phyloP scores from a whole-genome alignment of 2,888 invertebrate species.

The Melikaiella ostensackeni region DNA sequence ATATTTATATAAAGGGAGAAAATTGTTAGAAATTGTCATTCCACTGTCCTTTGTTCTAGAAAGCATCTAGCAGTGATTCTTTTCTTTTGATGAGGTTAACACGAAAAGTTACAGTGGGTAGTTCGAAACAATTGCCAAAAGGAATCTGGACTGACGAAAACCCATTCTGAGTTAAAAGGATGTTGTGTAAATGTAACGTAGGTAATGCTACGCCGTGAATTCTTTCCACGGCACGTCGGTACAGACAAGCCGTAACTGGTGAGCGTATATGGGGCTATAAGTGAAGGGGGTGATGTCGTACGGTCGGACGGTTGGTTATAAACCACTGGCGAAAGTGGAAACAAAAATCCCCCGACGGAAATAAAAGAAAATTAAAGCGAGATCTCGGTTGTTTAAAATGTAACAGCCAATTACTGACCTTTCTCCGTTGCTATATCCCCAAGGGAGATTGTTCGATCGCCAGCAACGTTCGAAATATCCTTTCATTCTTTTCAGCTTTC shows the following conservation, averaged over 20 bases:
- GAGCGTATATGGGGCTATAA: no score
- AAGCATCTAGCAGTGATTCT: neutral
- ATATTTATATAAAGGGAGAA: neutral
- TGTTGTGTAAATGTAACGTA: slow-evolving; percentile 6
- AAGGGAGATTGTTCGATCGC: slow-evolving; percentile 49
- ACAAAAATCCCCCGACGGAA: slow-evolving; percentile 65
- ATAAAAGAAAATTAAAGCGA: slow-evolving; percentile 72
- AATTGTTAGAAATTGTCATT: neutral
- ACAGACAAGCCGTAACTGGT: neutral
- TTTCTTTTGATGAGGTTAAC: neutral
- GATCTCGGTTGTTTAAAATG: slow-evolving; percentile 65
- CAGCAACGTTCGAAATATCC: slow-evolving; percentile 48
- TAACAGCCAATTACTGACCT: slow-evolving; percentile 68
- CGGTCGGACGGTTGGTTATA: slow-evolving; percentile 18
- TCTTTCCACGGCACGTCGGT: neutral
- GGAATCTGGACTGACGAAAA: neutral
- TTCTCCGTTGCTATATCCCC: slow-evolving; percentile 39
- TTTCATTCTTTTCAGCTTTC: slow-evolving; percentile 43
- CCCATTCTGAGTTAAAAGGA: slow-evolving; percentile 3
- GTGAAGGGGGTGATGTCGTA: slow-evolving; percentile 17
- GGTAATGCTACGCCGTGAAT: neutral
- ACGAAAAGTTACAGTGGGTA: neutral
- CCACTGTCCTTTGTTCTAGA: neutral
- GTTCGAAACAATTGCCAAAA: slow-evolving; percentile 1
- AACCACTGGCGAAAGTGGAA: slow-evolving; percentile 21